Evolutionary conservation across 2,888 invertebrate species (phyloP), one percentile per base, ranked within the genome.

Genomic region (Griposia aprilina): DNA sequence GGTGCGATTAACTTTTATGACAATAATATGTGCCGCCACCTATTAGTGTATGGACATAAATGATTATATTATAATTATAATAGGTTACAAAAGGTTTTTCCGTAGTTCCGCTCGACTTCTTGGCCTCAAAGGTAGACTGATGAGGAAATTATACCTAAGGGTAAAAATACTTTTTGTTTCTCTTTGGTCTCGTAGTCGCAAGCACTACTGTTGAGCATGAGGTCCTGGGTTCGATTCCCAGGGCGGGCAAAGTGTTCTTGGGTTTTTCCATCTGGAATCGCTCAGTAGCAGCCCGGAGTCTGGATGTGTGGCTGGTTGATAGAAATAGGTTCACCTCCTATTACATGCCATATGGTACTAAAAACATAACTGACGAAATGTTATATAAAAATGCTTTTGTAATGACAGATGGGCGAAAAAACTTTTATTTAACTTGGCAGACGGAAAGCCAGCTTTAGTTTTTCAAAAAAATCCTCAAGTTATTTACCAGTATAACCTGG

Each of bases 1-100:
- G 45, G 66, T 59, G 20, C 55, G 26, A 83, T 85, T 79, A 83
- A 76, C 74, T 78, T 77, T 82, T 80, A 87, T 80, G 73, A 76
- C 57, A 23, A 69, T 69, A 26, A 65, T 36, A 65, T 52, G 26
- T 48, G 63, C 48, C 11, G 30, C 62, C 7, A 78, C 71, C 36
- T 60, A 63, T 71, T 71, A 78, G 20, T 20, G 52, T 45, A 23
- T 60, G 45, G 8, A 45, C 55, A 15, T 52, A 13, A 15, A 17
- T 71, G 26, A 74, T 79, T 70, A 66, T 79, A 13, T n/a, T 17
- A 7, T 26, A 48, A 65, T n/a, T 23, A 7, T 26, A 48, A 76
- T 65, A 26, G 20, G 45, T 30, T 72, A 60, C 13, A 26, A 15
- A 26, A n/a, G 45, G 36, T 23, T 48, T 79, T 70, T 70, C 59